Evolutionary conservation across 2,888 invertebrate genomes (phyloP).

Genomic region (Nomada hirtipes): DNA sequence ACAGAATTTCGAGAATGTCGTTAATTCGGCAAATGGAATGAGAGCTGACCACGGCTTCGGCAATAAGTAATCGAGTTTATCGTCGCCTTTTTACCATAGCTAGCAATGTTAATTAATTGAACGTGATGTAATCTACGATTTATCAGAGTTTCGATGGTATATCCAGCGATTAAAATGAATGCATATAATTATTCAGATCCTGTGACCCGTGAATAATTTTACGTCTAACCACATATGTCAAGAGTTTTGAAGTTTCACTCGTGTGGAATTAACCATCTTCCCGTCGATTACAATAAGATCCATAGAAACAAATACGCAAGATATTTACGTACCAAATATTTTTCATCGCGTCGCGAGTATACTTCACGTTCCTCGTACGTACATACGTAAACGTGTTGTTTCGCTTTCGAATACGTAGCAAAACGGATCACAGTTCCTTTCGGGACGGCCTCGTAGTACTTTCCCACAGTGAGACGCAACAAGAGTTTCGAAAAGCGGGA

Average conservation of each 20-base stretch:
- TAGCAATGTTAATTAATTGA: background rate
- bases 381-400: background rate
- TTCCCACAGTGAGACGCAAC: conserved; percentile 14
- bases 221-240: too few relatives aligned
- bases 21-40: conserved; percentile 62
- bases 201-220: too few relatives aligned
- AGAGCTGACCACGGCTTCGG: conserved; percentile 38
- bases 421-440: background rate
- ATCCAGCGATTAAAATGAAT: background rate
- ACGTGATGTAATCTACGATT: too few relatives aligned
- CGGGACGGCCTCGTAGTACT: background rate
- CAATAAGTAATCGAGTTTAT: conserved; percentile 35
- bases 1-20: conserved; percentile 61
- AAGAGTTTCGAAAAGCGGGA: conserved; percentile 44
- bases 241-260: too few relatives aligned
- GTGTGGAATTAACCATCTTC: too few relatives aligned
- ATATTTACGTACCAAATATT: background rate
- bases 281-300: too few relatives aligned
- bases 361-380: too few relatives aligned
- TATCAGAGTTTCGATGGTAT: too few relatives aligned
- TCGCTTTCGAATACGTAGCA: conserved; percentile 11
- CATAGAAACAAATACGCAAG: too few relatives aligned
- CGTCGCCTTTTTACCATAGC: background rate
- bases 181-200: too few relatives aligned
- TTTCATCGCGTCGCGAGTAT: background rate